Conservation (phyloP, 2,888 invertebrate species). For the Homarus gammarus region DNA sequence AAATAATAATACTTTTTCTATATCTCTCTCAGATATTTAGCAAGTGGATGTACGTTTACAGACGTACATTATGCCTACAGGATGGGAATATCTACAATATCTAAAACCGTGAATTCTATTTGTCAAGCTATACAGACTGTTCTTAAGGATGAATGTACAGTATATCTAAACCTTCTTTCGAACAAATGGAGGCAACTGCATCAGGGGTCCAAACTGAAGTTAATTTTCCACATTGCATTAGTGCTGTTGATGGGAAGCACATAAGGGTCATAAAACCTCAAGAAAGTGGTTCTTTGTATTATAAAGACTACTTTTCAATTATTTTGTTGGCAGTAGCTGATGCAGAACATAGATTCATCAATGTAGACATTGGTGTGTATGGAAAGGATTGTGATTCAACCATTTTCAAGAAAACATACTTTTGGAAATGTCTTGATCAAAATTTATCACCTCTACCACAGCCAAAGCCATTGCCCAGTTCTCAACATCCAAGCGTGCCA, state of each 20-base stretch:
- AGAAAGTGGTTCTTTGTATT: not conserved
- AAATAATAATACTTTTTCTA: not conserved
- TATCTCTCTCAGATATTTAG: not conserved
- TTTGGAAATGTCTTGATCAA: conserved; percentile 15
- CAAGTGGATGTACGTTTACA: not conserved
- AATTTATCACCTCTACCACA: conserved; percentile 7
- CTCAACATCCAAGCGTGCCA: conserved; percentile 1
- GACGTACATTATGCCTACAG: not conserved
- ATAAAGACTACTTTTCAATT: not conserved
- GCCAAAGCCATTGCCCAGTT: conserved; percentile 18
- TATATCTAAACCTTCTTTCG: too few species aligned
- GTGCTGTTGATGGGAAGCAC: not conserved
- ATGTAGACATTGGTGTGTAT: conserved; percentile 6
- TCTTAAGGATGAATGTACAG: too few species aligned
- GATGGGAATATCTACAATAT: conserved; percentile 10
- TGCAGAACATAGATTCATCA: not conserved
- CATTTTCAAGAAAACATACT: not conserved
- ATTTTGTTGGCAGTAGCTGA: not conserved
- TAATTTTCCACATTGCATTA: not conserved
- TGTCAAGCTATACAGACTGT: not conserved
- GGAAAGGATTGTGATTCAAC: conserved; percentile 34
- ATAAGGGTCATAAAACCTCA: conserved; percentile 16
- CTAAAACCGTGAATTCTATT: not conserved
- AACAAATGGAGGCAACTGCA: too few species aligned
- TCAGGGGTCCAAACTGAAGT: not conserved